Evolutionary conservation across 2,797 vertebrate genomes (phyloP).

Genomic region (Aldrovandia affinis): DNA sequence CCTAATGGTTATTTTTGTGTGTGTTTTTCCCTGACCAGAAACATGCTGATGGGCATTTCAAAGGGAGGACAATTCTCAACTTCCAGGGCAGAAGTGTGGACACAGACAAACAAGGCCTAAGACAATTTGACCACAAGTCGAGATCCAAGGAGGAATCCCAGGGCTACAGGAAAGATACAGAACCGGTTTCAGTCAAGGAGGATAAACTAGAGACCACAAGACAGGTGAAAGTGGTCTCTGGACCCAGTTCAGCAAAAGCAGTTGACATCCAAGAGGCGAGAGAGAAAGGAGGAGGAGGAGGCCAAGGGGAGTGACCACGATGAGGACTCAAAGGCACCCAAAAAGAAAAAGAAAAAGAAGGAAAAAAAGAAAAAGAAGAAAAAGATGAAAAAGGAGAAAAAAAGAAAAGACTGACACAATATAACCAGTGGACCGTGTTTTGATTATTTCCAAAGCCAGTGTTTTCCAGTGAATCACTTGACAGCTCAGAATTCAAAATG

Average conservation of each 20-base stretch:
- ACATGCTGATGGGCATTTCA: slow-evolving; percentile 87
- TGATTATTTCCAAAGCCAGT: neutral
- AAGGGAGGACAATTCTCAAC: slow-evolving; percentile 88
- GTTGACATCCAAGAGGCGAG: slow-evolving; percentile 75
- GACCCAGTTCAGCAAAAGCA: slow-evolving; percentile 69
- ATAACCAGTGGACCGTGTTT: neutral
- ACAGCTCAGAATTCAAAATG: neutral
- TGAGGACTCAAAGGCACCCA: slow-evolving; percentile 57
- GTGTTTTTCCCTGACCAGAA: slow-evolving; percentile 72
- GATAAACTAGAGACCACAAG: slow-evolving; percentile 56
- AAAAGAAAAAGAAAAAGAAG: slow-evolving; percentile 76
- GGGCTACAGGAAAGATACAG: neutral
- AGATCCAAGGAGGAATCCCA: slow-evolving; percentile 73
- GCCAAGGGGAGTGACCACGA: slow-evolving; percentile 80
- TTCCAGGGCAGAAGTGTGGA: slow-evolving; percentile 83
- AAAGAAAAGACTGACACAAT: neutral
- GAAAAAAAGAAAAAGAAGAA: slow-evolving; percentile 75
- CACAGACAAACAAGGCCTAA: slow-evolving; percentile 74
- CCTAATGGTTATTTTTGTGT: neutral
- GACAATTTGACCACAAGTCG: slow-evolving; percentile 77
- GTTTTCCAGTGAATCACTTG: neutral
- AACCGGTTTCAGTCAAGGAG: slow-evolving; percentile 55
- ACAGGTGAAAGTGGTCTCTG: slow-evolving; percentile 63
- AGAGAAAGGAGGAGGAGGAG: slow-evolving; percentile 67
- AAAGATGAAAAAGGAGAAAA: slow-evolving; percentile 63